phyloP scores from a whole-genome alignment of 2,888 invertebrate species.

The Panorpa germanica region DNA sequence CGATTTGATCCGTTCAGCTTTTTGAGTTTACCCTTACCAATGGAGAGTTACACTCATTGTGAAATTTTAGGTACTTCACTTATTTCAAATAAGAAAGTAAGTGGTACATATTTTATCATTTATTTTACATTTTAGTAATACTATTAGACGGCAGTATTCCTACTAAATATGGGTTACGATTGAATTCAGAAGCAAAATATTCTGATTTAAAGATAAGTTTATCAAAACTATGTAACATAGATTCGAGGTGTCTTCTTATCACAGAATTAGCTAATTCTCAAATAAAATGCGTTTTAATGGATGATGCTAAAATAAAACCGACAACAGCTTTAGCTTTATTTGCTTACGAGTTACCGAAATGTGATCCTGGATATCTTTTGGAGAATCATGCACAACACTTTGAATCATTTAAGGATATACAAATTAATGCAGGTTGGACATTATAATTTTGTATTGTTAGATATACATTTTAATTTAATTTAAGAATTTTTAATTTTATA shows the following conservation, averaged over 20 bases:
- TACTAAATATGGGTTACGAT: constrained; percentile 63
- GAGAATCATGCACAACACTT: constrained; percentile 20
- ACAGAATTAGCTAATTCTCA: constrained; percentile 54
- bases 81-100: constrained; percentile 3
- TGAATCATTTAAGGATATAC: constrained; percentile 24
- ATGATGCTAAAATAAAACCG: constrained; percentile 30
- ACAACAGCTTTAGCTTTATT: constrained; percentile 35
- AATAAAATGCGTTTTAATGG: constrained; percentile 36
- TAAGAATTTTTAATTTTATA: neutral
- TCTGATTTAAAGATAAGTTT: constrained; percentile 55
- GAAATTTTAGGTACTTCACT: constrained; percentile 45
- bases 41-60: constrained; percentile 66
- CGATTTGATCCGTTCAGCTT: constrained; percentile 87
- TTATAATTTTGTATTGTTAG: neutral
- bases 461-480: neutral
- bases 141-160: constrained; percentile 68
- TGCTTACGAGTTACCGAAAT: constrained; percentile 47
- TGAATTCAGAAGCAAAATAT: constrained; percentile 69
- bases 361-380: too few relatives aligned
- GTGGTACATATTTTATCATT: constrained; percentile 4
- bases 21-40: constrained; percentile 73
- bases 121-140: constrained; percentile 32
- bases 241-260: constrained; percentile 40
- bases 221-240: constrained; percentile 38
- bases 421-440: constrained; percentile 21